These are phyloP conservation scores for Butorides virescens DNA, from an alignment of 2,113 vertebrate genomes.

Conservation along the genomic window DNA sequence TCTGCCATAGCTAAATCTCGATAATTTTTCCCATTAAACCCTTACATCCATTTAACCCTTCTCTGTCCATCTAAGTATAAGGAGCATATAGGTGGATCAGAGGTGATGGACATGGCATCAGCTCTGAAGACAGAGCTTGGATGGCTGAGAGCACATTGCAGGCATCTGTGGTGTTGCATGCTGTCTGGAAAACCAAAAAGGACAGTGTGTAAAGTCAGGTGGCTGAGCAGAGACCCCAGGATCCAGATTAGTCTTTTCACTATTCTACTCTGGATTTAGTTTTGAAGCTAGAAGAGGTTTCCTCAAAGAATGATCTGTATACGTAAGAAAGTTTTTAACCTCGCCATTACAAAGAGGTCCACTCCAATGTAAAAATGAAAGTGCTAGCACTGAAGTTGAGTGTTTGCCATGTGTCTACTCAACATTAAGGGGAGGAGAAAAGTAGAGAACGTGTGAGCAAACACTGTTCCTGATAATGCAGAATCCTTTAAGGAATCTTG, in stretches of 20 bases:
- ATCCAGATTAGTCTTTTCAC: neutral
- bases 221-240: neutral
- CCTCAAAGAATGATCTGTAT: neutral
- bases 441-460: neutral
- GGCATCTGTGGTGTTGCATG: neutral
- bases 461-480: neutral
- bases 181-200: neutral
- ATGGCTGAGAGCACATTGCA: neutral
- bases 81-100: neutral
- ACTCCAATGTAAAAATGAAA: neutral
- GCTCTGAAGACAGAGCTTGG: neutral
- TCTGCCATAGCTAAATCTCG: neutral
- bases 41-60: neutral
- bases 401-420: neutral
- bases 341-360: neutral
- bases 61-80: neutral
- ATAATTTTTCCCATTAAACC: neutral
- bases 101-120: neutral
- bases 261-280: neutral
- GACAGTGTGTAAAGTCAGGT: neutral
- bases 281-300: neutral
- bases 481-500: neutral
- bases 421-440: neutral
- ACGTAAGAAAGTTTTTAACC: neutral
- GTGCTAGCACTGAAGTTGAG: neutral